Evolutionary conservation across 2,797 vertebrate species (phyloP).

Genomic region (Dermochelys coriacea): DNA sequence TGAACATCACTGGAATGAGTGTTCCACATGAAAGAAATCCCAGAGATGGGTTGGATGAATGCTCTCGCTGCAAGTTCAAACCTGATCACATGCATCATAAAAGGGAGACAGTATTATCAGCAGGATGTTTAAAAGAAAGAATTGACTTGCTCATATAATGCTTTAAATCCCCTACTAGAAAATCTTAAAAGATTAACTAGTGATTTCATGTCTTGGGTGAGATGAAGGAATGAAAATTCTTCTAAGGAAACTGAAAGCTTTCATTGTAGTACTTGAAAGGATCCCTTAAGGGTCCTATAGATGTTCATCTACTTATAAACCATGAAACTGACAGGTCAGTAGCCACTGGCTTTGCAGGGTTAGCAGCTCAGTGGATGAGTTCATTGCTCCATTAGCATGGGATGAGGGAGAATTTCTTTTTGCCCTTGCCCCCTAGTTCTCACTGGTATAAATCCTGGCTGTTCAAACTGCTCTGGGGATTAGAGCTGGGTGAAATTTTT

Average conservation of each 20-base stretch:
- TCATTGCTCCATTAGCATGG: not conserved
- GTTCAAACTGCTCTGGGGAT: not conserved
- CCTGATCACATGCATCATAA: conserved; percentile 33
- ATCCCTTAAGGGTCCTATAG: conserved; percentile 4
- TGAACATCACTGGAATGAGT: not conserved
- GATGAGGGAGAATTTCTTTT: not conserved
- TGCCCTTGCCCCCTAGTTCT: not conserved
- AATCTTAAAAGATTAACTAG: conserved; percentile 52
- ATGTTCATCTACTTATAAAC: conserved; percentile 25
- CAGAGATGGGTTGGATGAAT: conserved; percentile 13
- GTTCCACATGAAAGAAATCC: conserved; percentile 40
- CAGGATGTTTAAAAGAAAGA: conserved; percentile 60
- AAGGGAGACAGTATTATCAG: conserved; percentile 27
- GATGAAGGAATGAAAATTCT: conserved; percentile 39
- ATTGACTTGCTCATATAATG: conserved; percentile 59
- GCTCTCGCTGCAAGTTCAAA: conserved; percentile 54
- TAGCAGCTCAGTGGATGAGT: not conserved
- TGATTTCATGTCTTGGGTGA: conserved; percentile 36
- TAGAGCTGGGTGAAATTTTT: not conserved
- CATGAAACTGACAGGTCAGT: not conserved
- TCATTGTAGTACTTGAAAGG: conserved; percentile 26
- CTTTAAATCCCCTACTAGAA: conserved; percentile 51
- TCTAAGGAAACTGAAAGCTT: conserved; percentile 27
- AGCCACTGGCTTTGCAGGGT: not conserved
- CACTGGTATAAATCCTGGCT: not conserved